Conservation (phyloP, 2,888 invertebrate species). For the Mimachlamys varia region DNA sequence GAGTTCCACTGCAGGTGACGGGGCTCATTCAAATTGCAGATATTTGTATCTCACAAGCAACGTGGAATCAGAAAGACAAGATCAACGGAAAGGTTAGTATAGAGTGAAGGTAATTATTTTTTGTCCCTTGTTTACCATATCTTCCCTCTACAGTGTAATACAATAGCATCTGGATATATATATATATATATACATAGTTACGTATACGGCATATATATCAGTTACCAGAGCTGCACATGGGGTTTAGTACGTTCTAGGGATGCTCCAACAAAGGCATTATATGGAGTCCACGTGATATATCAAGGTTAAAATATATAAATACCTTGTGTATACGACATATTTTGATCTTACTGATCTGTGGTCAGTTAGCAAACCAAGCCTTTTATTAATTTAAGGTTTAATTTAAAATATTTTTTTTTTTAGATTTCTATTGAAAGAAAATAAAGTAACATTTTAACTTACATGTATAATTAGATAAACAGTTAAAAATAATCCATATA, state of each 20-base stretch:
- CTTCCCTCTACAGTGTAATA: too few relatives aligned
- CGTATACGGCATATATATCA: neutral
- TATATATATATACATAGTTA: too few relatives aligned
- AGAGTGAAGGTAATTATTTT: neutral
- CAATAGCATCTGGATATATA: neutral
- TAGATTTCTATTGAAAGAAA: too few relatives aligned
- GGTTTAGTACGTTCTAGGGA: neutral
- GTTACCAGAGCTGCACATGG: neutral
- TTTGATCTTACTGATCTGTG: too few relatives aligned
- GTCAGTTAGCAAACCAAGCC: too few relatives aligned
- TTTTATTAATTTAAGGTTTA: too few relatives aligned
- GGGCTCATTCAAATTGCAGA: constrained; percentile 24
- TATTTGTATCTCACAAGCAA: neutral
- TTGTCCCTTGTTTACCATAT: neutral
- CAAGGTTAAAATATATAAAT: neutral
- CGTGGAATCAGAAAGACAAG: neutral
- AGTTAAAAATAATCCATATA: too few relatives aligned
- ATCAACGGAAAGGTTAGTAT: neutral
- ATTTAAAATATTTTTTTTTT: too few relatives aligned
- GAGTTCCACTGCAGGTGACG: neutral
- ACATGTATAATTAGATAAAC: too few relatives aligned
- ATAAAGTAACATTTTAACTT: too few relatives aligned
- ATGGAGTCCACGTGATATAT: neutral
- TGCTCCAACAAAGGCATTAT: neutral
- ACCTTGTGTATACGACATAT: too few relatives aligned